phyloP scores from a whole-genome alignment of 2,797 vertebrate genomes.

The Atherinosoma microstoma region DNA sequence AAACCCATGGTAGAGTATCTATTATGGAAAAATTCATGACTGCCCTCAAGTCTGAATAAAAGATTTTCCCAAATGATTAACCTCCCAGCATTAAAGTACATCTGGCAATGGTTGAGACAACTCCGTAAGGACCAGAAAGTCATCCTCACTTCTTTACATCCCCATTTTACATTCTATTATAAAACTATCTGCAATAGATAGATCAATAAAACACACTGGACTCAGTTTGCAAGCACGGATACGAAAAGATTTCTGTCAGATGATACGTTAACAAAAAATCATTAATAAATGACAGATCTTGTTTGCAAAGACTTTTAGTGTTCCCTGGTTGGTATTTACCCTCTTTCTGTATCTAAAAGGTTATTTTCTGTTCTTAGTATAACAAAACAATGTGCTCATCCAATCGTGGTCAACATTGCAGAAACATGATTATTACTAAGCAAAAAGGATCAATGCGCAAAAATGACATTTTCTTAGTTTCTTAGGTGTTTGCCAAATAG shows the following conservation, averaged over 20 bases:
- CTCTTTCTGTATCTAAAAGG: background rate
- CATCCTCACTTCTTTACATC: too few relatives aligned
- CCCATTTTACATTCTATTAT: too few relatives aligned
- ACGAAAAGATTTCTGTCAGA: background rate
- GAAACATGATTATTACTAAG: slow-evolving; percentile 34
- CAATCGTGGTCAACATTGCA: background rate
- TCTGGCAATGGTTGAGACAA: too few relatives aligned
- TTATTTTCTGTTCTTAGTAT: background rate
- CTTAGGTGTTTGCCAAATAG: slow-evolving; percentile 25
- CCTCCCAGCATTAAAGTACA: too few relatives aligned
- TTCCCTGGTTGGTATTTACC: background rate
- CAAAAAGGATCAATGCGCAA: slow-evolving; percentile 38
- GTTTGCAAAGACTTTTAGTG: background rate
- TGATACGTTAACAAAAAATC: background rate
- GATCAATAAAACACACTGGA: too few relatives aligned
- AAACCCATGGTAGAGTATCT: too few relatives aligned
- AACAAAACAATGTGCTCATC: background rate
- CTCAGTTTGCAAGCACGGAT: too few relatives aligned
- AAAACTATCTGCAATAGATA: too few relatives aligned
- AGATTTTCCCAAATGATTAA: too few relatives aligned
- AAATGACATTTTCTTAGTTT: slow-evolving; percentile 40
- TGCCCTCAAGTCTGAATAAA: too few relatives aligned
- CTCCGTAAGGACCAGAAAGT: too few relatives aligned
- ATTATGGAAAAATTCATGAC: too few relatives aligned
- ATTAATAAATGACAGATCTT: background rate